phyloP scores from a whole-genome alignment of 1,140 invertebrate species.

The Spodoptera frugiperda region DNA sequence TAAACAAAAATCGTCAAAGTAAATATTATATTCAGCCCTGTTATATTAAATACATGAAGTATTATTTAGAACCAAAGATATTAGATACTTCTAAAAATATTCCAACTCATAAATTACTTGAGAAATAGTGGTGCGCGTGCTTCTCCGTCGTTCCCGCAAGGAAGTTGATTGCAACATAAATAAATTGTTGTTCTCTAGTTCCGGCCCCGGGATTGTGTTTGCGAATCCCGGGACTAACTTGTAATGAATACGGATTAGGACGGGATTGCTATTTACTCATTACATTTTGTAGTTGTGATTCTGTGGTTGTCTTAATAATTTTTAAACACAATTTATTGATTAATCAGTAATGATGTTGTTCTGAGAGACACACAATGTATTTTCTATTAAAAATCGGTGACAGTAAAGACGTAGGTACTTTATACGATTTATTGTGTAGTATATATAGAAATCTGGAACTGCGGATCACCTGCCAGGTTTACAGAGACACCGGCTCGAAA shows the following conservation, averaged over 20 bases:
- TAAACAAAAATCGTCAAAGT: too few relatives aligned
- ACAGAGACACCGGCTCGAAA: too few relatives aligned
- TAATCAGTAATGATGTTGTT: too few relatives aligned
- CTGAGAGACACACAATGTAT: too few relatives aligned
- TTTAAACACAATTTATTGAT: neutral
- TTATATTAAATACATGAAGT: too few relatives aligned
- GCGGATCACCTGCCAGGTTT: too few relatives aligned
- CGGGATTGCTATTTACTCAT: slow-evolving; percentile 3
- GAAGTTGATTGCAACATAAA: slow-evolving; percentile 29
- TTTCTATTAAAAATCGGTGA: too few relatives aligned
- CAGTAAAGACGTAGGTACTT: too few relatives aligned
- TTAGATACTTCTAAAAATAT: neutral
- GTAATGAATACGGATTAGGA: slow-evolving; percentile 31
- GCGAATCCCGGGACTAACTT: slow-evolving; percentile 5
- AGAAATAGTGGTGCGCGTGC: slow-evolving; percentile 1
- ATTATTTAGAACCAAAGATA: too few relatives aligned
- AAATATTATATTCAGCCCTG: too few relatives aligned
- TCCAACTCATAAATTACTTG: slow-evolving; percentile 2
- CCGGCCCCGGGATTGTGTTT: slow-evolving; percentile 15
- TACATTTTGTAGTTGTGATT: neutral
- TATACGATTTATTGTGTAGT: too few relatives aligned
- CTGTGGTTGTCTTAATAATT: neutral
- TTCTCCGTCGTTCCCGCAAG: neutral
- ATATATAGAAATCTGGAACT: too few relatives aligned
- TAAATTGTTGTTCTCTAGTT: slow-evolving; percentile 26